phyloP scores from a whole-genome alignment of 2,888 invertebrate genomes.

The Drosophila prolongata region DNA sequence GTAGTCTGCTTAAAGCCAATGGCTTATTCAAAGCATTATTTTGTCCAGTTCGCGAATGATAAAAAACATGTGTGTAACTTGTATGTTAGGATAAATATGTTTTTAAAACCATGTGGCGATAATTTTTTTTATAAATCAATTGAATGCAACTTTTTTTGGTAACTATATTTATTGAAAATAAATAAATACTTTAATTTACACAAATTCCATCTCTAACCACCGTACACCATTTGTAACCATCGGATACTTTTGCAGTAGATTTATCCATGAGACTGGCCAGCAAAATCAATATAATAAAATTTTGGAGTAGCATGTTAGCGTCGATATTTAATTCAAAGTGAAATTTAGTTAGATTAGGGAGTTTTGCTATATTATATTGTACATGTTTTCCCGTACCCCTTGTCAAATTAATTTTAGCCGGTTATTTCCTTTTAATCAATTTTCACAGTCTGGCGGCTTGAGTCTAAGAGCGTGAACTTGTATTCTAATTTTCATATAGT shows the following conservation, averaged over 20 bases:
- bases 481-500: too few relatives aligned
- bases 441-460: not conserved
- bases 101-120: not conserved
- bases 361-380: too few relatives aligned
- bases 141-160: not conserved
- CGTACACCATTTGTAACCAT: conserved; percentile 6
- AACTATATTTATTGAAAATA: too few relatives aligned
- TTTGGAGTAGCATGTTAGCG: not conserved
- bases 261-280: not conserved
- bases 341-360: too few relatives aligned
- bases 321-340: not conserved
- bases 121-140: too few relatives aligned
- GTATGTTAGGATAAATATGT: not conserved
- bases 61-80: conserved; percentile 16
- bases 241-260: not conserved
- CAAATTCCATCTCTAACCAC: not conserved
- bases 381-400: not conserved
- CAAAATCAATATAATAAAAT: not conserved
- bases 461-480: too few relatives aligned
- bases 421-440: not conserved
- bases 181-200: not conserved
- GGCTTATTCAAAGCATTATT: not conserved
- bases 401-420: not conserved
- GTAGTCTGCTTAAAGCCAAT: not conserved
- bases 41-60: not conserved